These are phyloP conservation scores for Athalia cordata DNA, from an alignment of 2,888 invertebrate species.

Conservation along the genomic window DNA sequence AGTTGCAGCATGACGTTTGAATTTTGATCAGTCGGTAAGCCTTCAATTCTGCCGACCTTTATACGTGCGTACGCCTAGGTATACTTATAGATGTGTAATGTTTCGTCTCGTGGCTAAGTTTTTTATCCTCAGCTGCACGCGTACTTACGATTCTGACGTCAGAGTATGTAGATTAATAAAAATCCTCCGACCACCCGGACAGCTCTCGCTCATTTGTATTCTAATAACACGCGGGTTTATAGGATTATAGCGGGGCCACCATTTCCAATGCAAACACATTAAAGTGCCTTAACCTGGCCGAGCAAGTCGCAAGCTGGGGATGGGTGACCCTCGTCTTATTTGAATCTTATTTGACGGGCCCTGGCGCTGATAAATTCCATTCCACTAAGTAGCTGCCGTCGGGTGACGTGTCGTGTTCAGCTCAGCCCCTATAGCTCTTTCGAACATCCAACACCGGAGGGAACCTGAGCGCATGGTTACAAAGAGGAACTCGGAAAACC, in stretches of 20 bases:
- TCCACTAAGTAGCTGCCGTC: slow-evolving; percentile 58
- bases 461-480: slow-evolving; percentile 24
- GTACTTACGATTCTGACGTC: slow-evolving; percentile 23
- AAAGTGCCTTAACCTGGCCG: slow-evolving; percentile 44
- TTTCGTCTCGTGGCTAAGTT: background rate
- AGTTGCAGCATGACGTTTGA: too few relatives aligned
- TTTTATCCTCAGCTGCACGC: slow-evolving; percentile 6
- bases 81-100: background rate
- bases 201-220: slow-evolving; percentile 40
- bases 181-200: slow-evolving; percentile 41
- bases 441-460: slow-evolving; percentile 22
- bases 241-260: slow-evolving; percentile 41
- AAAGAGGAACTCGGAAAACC: slow-evolving; percentile 22
- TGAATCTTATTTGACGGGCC: slow-evolving; percentile 64
- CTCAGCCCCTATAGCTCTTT: slow-evolving; percentile 49
- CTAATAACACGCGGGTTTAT: slow-evolving; percentile 45
- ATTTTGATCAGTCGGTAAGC: too few relatives aligned
- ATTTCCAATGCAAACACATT: slow-evolving; percentile 46
- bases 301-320: slow-evolving; percentile 37
- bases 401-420: slow-evolving; percentile 60
- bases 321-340: slow-evolving; percentile 58
- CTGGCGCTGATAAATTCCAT: slow-evolving; percentile 66
- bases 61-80: too few relatives aligned
- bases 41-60: too few relatives aligned
- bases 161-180: slow-evolving; percentile 40